Conservation (phyloP, 2,888 invertebrate species). For the Tiliacea citrago region DNA sequence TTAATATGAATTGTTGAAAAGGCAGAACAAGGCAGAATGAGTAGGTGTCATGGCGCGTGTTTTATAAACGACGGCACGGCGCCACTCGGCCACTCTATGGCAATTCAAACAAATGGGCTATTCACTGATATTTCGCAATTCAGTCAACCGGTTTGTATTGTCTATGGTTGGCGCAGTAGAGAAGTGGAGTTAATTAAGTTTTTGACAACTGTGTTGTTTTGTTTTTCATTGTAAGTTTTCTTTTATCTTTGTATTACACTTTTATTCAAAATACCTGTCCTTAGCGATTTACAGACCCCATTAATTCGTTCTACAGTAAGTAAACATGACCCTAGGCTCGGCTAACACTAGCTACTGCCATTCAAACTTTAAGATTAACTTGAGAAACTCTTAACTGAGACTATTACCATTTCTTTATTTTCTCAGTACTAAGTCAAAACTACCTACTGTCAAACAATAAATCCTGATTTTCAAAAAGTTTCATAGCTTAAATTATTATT, state of each 20-base stretch:
- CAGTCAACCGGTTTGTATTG: conserved; percentile 49
- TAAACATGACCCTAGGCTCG: not conserved
- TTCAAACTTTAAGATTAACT: not conserved
- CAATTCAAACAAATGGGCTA: conserved; percentile 81
- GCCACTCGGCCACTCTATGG: conserved; percentile 76
- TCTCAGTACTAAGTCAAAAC: conserved; percentile 5
- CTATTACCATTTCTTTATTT: not conserved
- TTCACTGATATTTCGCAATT: conserved; percentile 65
- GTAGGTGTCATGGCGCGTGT: conserved; percentile 75
- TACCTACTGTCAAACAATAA: not conserved
- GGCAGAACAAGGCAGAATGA: conserved; percentile 46
- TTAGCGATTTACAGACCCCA: not conserved
- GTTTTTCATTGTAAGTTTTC: not conserved
- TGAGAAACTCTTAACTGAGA: not conserved
- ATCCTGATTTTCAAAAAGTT: not conserved
- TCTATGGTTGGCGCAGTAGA: conserved; percentile 41
- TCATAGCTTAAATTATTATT: not conserved
- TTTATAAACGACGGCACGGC: conserved; percentile 83
- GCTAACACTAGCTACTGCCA: not conserved
- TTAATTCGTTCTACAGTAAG: not conserved
- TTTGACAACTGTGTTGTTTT: conserved; percentile 49
- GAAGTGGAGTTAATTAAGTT: conserved; percentile 50
- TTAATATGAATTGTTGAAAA: conserved; percentile 57
- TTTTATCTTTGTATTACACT: too few species aligned
- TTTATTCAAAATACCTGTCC: too few species aligned